phyloP scores from a whole-genome alignment of 1,140 invertebrate genomes.

The Scaptodrosophila lebanonensis region DNA sequence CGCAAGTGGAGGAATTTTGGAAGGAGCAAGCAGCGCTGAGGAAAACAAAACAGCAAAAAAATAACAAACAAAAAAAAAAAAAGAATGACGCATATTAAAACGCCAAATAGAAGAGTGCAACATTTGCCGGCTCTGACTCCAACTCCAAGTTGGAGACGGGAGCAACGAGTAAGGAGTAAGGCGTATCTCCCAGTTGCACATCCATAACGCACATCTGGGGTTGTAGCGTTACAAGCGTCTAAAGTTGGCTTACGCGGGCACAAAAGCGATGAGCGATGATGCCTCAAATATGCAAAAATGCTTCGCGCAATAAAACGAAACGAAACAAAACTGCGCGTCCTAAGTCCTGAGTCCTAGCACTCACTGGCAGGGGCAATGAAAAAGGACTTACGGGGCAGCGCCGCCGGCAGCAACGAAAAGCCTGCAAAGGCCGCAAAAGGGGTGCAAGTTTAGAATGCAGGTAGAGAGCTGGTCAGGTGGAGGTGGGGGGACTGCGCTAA shows the following conservation, averaged over 20 bases:
- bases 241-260: constrained; percentile 72
- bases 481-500: constrained; percentile 36
- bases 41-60: constrained; percentile 33
- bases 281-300: constrained; percentile 75
- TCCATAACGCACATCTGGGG: too few relatives aligned
- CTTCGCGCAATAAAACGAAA: constrained; percentile 69
- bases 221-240: too few relatives aligned
- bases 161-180: constrained; percentile 13
- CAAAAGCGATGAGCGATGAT: constrained; percentile 75
- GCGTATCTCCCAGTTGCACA: too few relatives aligned
- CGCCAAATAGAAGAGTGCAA: constrained; percentile 68
- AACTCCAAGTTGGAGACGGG: constrained; percentile 61
- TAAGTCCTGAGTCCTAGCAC: background rate
- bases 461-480: constrained; percentile 40
- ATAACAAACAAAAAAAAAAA: constrained; percentile 13
- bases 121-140: constrained; percentile 1
- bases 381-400: constrained; percentile 57
- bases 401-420: too few relatives aligned
- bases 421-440: too few relatives aligned
- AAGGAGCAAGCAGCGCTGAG: background rate
- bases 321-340: constrained; percentile 23
- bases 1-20: constrained; percentile 20
- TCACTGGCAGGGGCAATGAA: constrained; percentile 51
- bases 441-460: constrained; percentile 55
- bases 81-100: constrained; percentile 66